phyloP scores from a whole-genome alignment of 2,797 vertebrate genomes.

The Monodelphis domestica region DNA sequence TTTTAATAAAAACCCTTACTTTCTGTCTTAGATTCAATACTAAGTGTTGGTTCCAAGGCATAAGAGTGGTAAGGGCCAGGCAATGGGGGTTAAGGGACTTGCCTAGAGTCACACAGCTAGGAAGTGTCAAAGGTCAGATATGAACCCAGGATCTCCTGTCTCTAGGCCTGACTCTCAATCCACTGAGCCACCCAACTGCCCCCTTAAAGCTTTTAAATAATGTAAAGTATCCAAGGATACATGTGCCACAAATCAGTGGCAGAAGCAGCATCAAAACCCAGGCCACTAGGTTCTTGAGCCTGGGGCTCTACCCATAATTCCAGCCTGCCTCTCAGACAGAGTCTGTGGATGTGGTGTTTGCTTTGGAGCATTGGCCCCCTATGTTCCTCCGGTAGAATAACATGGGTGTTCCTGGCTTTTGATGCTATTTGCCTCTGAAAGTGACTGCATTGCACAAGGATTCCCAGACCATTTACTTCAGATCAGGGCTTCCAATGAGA shows the following conservation, averaged over 20 bases:
- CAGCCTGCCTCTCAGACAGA: neutral
- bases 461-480: neutral
- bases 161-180: too few species aligned
- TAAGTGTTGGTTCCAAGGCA: too few species aligned
- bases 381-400: neutral
- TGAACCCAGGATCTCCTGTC: too few species aligned
- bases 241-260: constrained; percentile 4
- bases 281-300: constrained; percentile 45
- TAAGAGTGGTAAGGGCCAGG: too few species aligned
- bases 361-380: constrained; percentile 37
- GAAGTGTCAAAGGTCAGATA: too few species aligned
- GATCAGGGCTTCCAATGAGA: neutral
- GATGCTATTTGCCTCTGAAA: constrained; percentile 14
- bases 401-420: neutral
- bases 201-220: constrained; percentile 24
- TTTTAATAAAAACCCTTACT: too few species aligned
- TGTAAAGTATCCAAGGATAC: neutral
- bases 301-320: constrained; percentile 45
- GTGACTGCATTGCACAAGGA: neutral
- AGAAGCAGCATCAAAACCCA: neutral
- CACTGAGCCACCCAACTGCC: too few species aligned
- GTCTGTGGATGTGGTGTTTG: constrained; percentile 52
- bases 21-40: too few species aligned
- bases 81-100: too few species aligned
- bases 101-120: too few species aligned